These are phyloP conservation scores for Umimayanthus chanpuru DNA, from an alignment of 92 coral and sea anemone genomes.

Conservation along the genomic window DNA sequence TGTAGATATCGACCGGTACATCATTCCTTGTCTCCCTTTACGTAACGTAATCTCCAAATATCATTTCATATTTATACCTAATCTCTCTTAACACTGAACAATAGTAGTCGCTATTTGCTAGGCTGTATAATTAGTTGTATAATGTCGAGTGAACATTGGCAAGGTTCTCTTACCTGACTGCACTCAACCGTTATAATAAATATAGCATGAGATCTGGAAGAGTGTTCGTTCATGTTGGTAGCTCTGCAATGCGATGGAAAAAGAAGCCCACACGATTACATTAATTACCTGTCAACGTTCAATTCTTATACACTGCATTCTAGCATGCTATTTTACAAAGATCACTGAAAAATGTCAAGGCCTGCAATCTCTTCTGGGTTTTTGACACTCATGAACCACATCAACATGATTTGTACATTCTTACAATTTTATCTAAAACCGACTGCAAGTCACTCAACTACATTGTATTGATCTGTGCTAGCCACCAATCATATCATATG, in stretches of 20 bases:
- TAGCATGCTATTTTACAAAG: too few relatives aligned
- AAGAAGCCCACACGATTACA: neutral
- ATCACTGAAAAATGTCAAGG: too few relatives aligned
- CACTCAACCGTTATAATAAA: slow-evolving; percentile 96
- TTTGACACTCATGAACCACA: neutral
- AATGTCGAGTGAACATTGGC: neutral
- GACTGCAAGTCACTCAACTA: slow-evolving; percentile 56
- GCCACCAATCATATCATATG: slow-evolving; percentile 89
- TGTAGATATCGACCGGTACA: too few relatives aligned
- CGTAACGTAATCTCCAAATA: too few relatives aligned
- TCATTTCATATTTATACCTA: too few relatives aligned
- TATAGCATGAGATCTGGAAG: slow-evolving; percentile 97
- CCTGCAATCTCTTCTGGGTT: too few relatives aligned
- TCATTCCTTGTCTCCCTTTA: too few relatives aligned
- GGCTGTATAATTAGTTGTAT: neutral
- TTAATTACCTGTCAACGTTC: too few relatives aligned
- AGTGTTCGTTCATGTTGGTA: slow-evolving; percentile 99
- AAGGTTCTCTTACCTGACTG: slow-evolving; percentile 74
- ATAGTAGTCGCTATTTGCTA: neutral
- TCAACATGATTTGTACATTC: neutral
- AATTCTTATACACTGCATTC: too few relatives aligned
- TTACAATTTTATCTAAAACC: neutral
- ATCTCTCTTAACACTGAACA: too few relatives aligned
- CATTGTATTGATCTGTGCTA: too few relatives aligned
- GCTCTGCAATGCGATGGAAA: slow-evolving; percentile 62